Base-by-base conservation (phyloP, 1,140 invertebrate species). In the Lasioglossum baleicum region DNA sequence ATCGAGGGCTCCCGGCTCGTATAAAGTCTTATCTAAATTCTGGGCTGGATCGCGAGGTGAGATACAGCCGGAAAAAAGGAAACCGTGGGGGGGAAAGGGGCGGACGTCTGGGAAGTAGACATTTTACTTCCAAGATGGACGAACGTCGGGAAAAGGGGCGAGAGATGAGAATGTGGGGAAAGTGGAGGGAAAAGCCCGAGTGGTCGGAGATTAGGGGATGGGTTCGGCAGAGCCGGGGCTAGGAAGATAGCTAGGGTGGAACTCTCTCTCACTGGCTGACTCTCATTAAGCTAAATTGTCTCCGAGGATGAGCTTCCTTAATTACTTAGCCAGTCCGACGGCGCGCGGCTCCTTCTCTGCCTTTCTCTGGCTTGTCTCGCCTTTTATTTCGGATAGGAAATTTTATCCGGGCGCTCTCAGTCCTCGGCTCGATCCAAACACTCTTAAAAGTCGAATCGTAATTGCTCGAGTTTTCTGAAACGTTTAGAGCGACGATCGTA, bases 281-380 rank as follows among this genome's bases (percentile, higher is more conserved):
- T 90, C 88, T 92, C 91, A 91, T 92, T 92, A 92, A 92, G 87
- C 87, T 91, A 88, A 91, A 92, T 92, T 92, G 91, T 92, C 91
- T 89, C 84, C 87, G 81, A 88, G 86, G 88, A 91, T 91, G 90
- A 91, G 90, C 87, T 91, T 87, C 90, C 90, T 92, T 92, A 91
- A 92, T 92, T 91, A 92, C 89, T 90, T 81, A 80, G 84, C 78
- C 78, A 78, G 76, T 84, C 86, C 65, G 66, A 53, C 67, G 48
- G 61, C 80, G 64, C 67, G 44, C 26, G 60, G 60, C 15, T 13
- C 26, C 35, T 35, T 35, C 35, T 35, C 35, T 35, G 35, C 20
- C 48, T 42, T 26, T 63, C 51, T 0, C 17, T 26, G 15, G 42
- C 56, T 17, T 71, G 67, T 67, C 78, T 75, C 20, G 61, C n/a